Base-by-base conservation (phyloP, 1,140 invertebrate species). In the Eulimnadia texana region DNA sequence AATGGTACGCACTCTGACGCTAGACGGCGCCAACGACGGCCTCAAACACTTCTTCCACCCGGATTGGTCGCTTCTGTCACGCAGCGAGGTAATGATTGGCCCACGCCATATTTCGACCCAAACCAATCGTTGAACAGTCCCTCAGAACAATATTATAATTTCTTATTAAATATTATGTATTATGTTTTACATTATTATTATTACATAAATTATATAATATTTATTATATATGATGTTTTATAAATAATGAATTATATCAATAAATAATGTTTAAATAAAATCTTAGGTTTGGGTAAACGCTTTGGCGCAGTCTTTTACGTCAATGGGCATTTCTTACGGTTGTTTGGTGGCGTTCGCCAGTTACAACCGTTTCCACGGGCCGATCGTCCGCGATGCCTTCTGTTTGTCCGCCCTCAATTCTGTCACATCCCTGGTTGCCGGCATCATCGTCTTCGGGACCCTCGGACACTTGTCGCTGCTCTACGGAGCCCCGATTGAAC, bases 41-140 rank as follows among this genome's bases (percentile, higher is more conserved):
- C 68, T 77, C 13, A 55, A 66, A 3, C 77, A 73, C 66, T 77
- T 77, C 66, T 66, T 77, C 25, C 67, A 66, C 33, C 73, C 74
- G 16, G 69, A 76, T 60, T 72, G 76, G 64, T 68, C 72, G 19
- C 70, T 70, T 51, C 70, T 79, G 2, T 58, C 66, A 22, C 71
- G 75, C n/a, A 64, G 66, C 22, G 62, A 70, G 66, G 74, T 75
- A 63, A 61, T 64, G 33, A 11, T n/a, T 0, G 10, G n/a, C 25
- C 1, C 10, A 20, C 6, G 6, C 33, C 33, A 42, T 42, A 6
- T 42, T 9, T 42, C 33, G 6, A 42, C 16, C 33, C 16, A 42
- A 50, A 50, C 50, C 3, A 2, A 22, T 50, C 19, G 22, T 13
- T 53, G 22, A 53, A 19, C 10, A 19, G n/a, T n/a, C n/a, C n/a